These are phyloP conservation scores for Philopedon plagiatum DNA, from an alignment of 2,888 invertebrate genomes.

Conservation along the genomic window DNA sequence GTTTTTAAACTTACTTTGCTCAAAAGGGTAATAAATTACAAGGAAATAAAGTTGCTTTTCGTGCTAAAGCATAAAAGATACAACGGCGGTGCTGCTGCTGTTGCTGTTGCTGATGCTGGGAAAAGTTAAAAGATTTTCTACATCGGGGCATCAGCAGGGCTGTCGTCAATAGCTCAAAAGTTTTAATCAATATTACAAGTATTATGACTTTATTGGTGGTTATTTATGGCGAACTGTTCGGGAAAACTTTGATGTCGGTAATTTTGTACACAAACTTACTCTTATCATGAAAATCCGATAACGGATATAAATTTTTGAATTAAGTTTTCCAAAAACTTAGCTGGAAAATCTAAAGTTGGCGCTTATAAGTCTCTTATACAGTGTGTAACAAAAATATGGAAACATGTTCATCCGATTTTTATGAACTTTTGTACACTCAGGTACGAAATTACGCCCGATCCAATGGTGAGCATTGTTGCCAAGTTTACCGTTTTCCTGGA, in stretches of 20 bases:
- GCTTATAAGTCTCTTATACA: too few relatives aligned
- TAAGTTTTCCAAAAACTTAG: neutral
- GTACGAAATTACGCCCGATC: too few relatives aligned
- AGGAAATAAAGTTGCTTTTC: conserved; percentile 23
- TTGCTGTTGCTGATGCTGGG: neutral
- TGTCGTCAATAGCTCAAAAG: conserved; percentile 31
- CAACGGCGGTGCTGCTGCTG: neutral
- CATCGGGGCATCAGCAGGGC: too few relatives aligned
- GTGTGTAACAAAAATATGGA: too few relatives aligned
- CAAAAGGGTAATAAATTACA: conserved; percentile 21
- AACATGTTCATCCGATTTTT: too few relatives aligned
- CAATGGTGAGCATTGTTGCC: too few relatives aligned
- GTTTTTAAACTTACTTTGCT: conserved; percentile 1
- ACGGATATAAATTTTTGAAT: neutral
- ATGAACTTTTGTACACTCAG: too few relatives aligned
- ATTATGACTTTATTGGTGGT: neutral
- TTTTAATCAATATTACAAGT: conserved; percentile 32
- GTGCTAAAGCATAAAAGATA: conserved; percentile 14
- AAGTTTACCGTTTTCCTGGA: too few relatives aligned
- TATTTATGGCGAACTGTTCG: neutral
- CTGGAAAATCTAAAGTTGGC: too few relatives aligned
- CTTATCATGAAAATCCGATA: neutral
- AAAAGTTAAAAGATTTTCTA: conserved; percentile 19
- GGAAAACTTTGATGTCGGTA: conserved; percentile 2
- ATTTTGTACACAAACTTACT: neutral